These are phyloP conservation scores for Platichthys flesus DNA, from an alignment of 2,113 vertebrate genomes.

Conservation along the genomic window DNA sequence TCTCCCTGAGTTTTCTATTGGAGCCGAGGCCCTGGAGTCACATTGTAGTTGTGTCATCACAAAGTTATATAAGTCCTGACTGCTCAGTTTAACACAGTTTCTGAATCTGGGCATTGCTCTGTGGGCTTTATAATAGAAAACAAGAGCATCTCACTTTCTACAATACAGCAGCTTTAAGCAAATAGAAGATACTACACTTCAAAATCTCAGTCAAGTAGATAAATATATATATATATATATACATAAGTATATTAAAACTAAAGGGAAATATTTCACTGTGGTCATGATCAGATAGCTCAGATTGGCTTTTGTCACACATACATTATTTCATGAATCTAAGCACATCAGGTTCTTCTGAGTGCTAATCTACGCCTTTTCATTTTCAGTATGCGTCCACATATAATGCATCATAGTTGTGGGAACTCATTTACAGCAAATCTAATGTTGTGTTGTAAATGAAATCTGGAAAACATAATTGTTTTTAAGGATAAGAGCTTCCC, in stretches of 20 bases:
- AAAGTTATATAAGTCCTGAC: not conserved
- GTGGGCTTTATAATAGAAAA: no score
- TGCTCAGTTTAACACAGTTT: not conserved
- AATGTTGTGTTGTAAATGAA: not conserved
- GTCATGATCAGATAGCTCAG: not conserved
- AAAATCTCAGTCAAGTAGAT: no score
- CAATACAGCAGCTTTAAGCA: no score
- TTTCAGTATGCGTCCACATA: not conserved
- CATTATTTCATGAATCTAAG: not conserved
- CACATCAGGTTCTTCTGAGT: not conserved
- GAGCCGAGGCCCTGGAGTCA: constrained; percentile 7
- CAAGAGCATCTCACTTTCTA: no score
- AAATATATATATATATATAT: no score
- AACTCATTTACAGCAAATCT: not conserved
- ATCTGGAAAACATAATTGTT: not conserved
- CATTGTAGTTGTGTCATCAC: not conserved
- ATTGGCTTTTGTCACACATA: no score
- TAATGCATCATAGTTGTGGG: not conserved
- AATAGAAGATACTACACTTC: no score
- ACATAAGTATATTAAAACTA: no score
- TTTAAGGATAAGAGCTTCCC: no score
- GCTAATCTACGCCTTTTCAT: not conserved
- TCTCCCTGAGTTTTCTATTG: constrained; percentile 34
- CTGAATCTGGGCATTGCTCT: not conserved
- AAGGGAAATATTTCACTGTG: not conserved